Conservation (phyloP, 1,140 invertebrate genomes). For the Drosophila murphyi region DNA sequence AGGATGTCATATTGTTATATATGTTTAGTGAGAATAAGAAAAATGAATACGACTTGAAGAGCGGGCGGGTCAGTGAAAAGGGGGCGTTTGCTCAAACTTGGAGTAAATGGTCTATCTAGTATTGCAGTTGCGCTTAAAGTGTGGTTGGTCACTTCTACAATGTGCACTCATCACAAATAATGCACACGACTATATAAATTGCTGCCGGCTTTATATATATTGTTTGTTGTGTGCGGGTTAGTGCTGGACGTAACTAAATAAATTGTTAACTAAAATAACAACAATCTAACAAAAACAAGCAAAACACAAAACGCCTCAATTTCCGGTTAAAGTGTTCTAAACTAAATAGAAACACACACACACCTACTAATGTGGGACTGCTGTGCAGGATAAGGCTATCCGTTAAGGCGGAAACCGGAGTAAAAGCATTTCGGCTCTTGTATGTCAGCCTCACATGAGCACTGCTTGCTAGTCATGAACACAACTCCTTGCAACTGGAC, state of each 20-base stretch:
- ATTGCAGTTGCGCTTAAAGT: conserved; percentile 33
- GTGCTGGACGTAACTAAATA: conserved; percentile 72
- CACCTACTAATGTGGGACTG: conserved; percentile 10
- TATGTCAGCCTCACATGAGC: conserved; percentile 69
- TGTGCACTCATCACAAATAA: conserved; percentile 55
- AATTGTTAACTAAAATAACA: conserved; percentile 83
- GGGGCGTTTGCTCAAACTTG: neutral
- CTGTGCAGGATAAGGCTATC: conserved; percentile 43
- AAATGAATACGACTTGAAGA: conserved; percentile 38
- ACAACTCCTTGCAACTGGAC: conserved; percentile 58
- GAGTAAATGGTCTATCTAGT: neutral
- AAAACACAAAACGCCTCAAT: conserved; percentile 83
- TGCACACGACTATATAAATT: conserved; percentile 65
- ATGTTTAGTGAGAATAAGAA: too few relatives aligned
- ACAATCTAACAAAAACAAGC: conserved; percentile 81
- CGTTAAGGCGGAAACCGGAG: conserved; percentile 75
- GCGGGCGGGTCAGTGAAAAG: neutral
- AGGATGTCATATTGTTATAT: too few relatives aligned
- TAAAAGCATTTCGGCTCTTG: conserved; percentile 78
- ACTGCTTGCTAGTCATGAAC: conserved; percentile 37
- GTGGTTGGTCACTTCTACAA: conserved; percentile 39
- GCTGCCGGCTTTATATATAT: neutral
- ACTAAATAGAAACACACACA: conserved; percentile 71
- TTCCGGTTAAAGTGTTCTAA: conserved; percentile 82
- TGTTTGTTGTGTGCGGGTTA: conserved; percentile 11